These are phyloP conservation scores for Ametastegia equiseti DNA, from an alignment of 2,888 invertebrate genomes.

Conservation along the genomic window DNA sequence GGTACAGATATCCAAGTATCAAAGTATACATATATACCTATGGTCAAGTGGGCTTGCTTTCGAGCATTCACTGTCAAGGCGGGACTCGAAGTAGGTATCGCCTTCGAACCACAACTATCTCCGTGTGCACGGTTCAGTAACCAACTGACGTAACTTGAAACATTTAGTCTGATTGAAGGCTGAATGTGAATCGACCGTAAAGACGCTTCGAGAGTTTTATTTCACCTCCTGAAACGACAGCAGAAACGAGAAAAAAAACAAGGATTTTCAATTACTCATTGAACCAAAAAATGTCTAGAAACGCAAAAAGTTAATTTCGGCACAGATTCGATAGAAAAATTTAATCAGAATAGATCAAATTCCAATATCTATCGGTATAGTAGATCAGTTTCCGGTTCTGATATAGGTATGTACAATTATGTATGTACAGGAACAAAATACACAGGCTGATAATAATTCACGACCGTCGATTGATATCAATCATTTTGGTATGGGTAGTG, in stretches of 20 bases:
- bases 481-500: neutral
- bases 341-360: neutral
- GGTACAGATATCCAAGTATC: no score
- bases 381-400: neutral
- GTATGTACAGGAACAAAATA: neutral
- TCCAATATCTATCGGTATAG: neutral
- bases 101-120: neutral
- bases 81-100: neutral
- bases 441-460: neutral
- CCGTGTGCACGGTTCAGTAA: neutral
- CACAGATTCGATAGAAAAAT: no score
- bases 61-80: constrained; percentile 22
- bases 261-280: neutral
- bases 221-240: neutral
- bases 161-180: constrained; percentile 1
- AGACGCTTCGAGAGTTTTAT: neutral
- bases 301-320: neutral
- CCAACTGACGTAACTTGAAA: constrained; percentile 18
- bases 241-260: neutral
- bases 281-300: neutral
- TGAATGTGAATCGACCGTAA: neutral
- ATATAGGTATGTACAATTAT: neutral
- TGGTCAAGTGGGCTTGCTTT: neutral
- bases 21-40: no score
- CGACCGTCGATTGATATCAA: neutral